phyloP scores from a whole-genome alignment of 2,888 invertebrate genomes.

The Dynastes grantii region DNA sequence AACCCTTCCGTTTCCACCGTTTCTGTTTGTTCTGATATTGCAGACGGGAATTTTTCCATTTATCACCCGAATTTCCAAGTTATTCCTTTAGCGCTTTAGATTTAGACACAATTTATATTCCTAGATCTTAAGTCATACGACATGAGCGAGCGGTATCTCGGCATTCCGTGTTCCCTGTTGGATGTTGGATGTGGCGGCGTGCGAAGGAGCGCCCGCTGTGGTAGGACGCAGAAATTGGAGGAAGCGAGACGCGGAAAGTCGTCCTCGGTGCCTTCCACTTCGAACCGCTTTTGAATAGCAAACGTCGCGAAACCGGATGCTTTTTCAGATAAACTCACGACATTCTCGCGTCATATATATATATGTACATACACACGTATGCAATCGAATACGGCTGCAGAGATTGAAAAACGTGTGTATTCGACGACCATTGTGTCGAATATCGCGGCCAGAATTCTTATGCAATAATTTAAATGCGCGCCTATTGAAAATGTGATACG shows the following conservation, averaged over 20 bases:
- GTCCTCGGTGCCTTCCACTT: conserved; percentile 17
- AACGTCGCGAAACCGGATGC: conserved; percentile 56
- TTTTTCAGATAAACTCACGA: conserved; percentile 63
- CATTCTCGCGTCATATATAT: conserved; percentile 63
- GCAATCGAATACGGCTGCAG: conserved; percentile 55
- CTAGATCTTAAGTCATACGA: conserved; percentile 55
- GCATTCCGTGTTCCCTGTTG: conserved; percentile 47
- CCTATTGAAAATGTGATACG: conserved; percentile 1
- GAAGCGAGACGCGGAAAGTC: conserved; percentile 10
- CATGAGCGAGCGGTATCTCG: conserved; percentile 56
- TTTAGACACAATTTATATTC: conserved; percentile 52
- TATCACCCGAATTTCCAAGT: conserved; percentile 35
- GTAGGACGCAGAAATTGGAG: conserved; percentile 3
- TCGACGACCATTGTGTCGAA: conserved; percentile 55
- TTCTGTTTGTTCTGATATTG: conserved; percentile 7
- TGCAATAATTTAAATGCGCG: conserved; percentile 44
- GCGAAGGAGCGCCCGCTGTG: background rate
- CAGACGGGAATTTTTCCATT: conserved; percentile 17
- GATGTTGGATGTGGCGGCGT: background rate
- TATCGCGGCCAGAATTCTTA: conserved; percentile 48
- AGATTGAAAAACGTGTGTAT: conserved; percentile 65
- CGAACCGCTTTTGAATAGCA: conserved; percentile 58
- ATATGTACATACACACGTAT: background rate
- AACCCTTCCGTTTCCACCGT: background rate
- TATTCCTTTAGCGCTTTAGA: conserved; percentile 36